Conservation (phyloP, 2,113 vertebrate genomes). For the Calonectris borealis region DNA sequence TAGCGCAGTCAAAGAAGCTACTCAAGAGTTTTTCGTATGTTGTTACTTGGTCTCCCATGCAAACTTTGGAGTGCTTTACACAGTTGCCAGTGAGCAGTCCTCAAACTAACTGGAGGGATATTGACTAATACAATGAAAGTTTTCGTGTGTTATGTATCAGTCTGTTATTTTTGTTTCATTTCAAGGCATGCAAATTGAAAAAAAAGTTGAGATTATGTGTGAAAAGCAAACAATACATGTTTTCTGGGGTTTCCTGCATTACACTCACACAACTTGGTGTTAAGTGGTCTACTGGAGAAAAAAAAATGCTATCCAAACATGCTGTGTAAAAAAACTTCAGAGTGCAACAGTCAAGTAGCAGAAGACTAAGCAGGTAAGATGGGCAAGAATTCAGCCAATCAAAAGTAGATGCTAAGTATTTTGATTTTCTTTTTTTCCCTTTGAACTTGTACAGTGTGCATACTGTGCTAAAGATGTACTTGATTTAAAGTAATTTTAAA, state of each 20-base stretch:
- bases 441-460: not conserved
- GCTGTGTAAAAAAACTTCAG: not conserved
- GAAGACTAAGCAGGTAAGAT: not conserved
- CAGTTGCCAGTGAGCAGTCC: not conserved
- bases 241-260: not conserved
- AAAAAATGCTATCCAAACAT: not conserved
- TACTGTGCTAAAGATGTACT: not conserved
- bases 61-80: not conserved
- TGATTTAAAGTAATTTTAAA: not conserved
- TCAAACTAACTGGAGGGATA: not conserved
- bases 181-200: not conserved
- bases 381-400: not conserved
- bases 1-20: not conserved
- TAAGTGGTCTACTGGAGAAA: not conserved
- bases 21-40: not conserved
- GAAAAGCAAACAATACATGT: not conserved
- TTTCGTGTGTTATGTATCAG: not conserved
- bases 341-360: not conserved
- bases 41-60: not conserved
- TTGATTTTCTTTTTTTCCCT: not conserved
- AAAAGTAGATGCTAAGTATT: not conserved
- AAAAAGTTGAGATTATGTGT: not conserved
- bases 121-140: not conserved
- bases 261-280: not conserved
- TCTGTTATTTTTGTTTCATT: not conserved